Percentiles rank a stretch among this genome's conserved stretches.
Evolutionary conservation across 2,113 vertebrate genomes (phyloP).

Genomic region (Alexandromys fortis): DNA sequence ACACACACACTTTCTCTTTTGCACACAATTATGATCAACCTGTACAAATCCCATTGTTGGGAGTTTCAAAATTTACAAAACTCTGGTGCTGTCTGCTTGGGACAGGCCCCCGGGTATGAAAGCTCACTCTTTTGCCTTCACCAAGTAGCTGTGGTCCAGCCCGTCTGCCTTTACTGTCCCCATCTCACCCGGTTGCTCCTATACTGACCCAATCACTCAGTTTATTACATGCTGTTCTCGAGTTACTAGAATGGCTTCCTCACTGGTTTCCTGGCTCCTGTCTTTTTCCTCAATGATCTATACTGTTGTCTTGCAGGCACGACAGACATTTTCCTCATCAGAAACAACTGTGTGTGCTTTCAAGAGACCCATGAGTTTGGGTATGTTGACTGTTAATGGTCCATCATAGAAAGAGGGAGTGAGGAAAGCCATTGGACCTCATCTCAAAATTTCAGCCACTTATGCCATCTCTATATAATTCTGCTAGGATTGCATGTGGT

Average conservation of each 20-base stretch:
- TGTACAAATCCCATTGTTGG: background rate
- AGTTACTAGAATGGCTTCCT: background rate
- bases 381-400: background rate
- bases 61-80: background rate
- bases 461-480: background rate
- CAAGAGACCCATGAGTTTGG: background rate
- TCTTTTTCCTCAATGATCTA: background rate
- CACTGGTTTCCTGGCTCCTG: background rate
- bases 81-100: background rate
- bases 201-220: no score
- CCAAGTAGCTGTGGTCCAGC: background rate
- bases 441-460: background rate
- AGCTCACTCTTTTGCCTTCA: background rate
- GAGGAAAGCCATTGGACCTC: background rate
- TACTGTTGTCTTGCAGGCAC: background rate
- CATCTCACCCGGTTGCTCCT: background rate
- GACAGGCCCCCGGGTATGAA: background rate
- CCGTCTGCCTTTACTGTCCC: no score
- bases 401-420: background rate
- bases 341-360: background rate
- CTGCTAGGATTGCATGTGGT: background rate
- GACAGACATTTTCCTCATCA: background rate
- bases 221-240: no score
- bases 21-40: background rate
- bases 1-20: rapidly evolving